Base-by-base conservation (phyloP, 2,797 vertebrate species). In the Hoplostethus atlanticus region DNA sequence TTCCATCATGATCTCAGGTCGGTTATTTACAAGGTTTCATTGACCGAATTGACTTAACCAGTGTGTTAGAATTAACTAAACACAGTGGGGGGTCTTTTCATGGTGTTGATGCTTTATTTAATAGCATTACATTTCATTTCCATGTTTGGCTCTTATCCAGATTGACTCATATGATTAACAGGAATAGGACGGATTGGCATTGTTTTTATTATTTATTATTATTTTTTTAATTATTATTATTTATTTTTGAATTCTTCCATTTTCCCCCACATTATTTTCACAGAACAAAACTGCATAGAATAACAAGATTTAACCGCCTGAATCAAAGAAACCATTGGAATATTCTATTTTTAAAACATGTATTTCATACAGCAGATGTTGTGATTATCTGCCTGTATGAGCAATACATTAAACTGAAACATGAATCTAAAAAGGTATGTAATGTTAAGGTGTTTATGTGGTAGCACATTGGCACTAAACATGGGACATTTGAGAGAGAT, bases 1-100 rank as follows among this genome's bases (percentile, higher is more conserved):
- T 64, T 65, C 62, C 0, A 65, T 58, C 59, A 67, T 73, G 10
- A 53, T 36, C 48, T 54, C 46, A 28, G 55, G 66, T 63, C n/a
- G 68, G 9, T 61, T 70, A 47, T 63, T 71, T 53, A 52, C 48
- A 68, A 38, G 44, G n/a, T 59, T 44, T 67, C 46, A 77, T 71
- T 82, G 50, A 73, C 59, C 55, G 50, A 53, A 56, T 38, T 73
- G 46, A 77, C 21, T 73, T 59, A 17, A 70, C 64, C 42, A 13
- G 3, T 67, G 79, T 7, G 8, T 73, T 30, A 65, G 7, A 34
- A 46, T 69, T 61, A n/a, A 40, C n/a, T 40, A 44, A 64, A 66
- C 52, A 7, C 21, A n/a, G 54, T 34, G 31, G 31, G 31, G 31
- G 31, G 31, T 44, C 40, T 44, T 73, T 68, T 71, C 31, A 64